A percentile compares a stretch with the other conserved stretches of the same genome.
Conservation (phyloP, 2,888 invertebrate species). For the Harpagoxenus sublaevis region DNA sequence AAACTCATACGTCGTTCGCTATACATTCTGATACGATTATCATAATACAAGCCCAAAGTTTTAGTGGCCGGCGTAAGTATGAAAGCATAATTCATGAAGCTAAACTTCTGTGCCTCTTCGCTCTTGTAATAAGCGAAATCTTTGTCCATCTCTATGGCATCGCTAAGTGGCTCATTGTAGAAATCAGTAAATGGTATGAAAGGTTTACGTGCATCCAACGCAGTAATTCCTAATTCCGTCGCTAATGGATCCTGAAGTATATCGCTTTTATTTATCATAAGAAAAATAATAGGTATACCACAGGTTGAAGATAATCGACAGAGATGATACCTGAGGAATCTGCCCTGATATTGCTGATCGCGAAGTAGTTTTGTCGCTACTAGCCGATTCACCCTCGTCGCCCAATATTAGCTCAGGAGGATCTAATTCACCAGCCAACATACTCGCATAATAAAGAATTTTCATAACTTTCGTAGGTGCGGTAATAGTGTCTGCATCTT, state of each 20-base stretch:
- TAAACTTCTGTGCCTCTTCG: constrained; percentile 90
- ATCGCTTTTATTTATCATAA: background rate
- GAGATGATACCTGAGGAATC: constrained; percentile 73
- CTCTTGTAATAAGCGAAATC: constrained; percentile 97
- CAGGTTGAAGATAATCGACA: background rate
- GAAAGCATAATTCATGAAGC: constrained; percentile 96
- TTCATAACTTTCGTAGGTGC: constrained; percentile 96
- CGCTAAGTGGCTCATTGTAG: constrained; percentile 97
- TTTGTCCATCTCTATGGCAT: constrained; percentile 96
- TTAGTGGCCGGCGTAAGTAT: constrained; percentile 97
- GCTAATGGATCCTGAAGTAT: constrained; percentile 87
- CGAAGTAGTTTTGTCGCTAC: constrained; percentile 77
- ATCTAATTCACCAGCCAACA: constrained; percentile 94
- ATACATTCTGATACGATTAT: constrained; percentile 98
- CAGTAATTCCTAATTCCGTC: constrained; percentile 91
- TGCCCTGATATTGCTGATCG: constrained; percentile 64
- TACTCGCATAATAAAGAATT: constrained; percentile 95
- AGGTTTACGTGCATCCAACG: constrained; percentile 94
- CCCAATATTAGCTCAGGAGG: constrained; percentile 88
- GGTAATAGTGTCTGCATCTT: constrained; percentile 94
- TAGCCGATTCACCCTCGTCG: constrained; percentile 86
- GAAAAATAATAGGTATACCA: background rate
- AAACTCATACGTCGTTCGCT: constrained; percentile 95
- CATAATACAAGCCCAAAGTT: constrained; percentile 96
- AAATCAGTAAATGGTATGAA: constrained; percentile 95